These are phyloP conservation scores for Alectoris magna DNA, from an alignment of 2,797 vertebrate genomes.

Conservation along the genomic window DNA sequence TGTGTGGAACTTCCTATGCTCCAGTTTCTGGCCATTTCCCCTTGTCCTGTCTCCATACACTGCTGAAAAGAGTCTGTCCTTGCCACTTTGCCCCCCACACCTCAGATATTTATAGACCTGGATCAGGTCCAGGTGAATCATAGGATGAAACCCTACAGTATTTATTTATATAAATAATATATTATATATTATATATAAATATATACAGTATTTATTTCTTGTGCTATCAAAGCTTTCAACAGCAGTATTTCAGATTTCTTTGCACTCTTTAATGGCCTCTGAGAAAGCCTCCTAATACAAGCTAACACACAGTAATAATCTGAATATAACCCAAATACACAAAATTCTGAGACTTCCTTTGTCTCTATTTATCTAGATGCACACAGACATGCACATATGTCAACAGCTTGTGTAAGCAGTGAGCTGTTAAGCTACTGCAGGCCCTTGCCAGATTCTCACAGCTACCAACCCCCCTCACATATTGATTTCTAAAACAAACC, in stretches of 20 bases:
- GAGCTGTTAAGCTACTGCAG: background rate
- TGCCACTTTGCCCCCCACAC: too few relatives aligned
- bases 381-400: rapidly evolving
- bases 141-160: background rate
- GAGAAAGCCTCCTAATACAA: background rate
- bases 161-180: too few relatives aligned
- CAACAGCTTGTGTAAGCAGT: conserved; percentile 1
- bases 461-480: background rate
- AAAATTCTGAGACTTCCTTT: background rate
- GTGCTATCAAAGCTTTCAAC: background rate
- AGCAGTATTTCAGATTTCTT: background rate
- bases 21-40: too few relatives aligned
- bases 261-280: background rate
- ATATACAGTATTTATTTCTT: background rate
- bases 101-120: too few relatives aligned
- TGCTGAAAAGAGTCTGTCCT: too few relatives aligned
- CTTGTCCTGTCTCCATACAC: too few relatives aligned
- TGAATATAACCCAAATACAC: background rate
- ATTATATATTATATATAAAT: too few relatives aligned
- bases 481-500: conserved; percentile 3
- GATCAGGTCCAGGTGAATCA: too few relatives aligned
- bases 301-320: background rate
- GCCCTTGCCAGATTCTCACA: background rate
- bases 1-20: too few relatives aligned
- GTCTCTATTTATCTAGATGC: background rate